Evolutionary conservation across 2,888 invertebrate species (phyloP).

Genomic region (Ptycholaimellus sp.): DNA sequence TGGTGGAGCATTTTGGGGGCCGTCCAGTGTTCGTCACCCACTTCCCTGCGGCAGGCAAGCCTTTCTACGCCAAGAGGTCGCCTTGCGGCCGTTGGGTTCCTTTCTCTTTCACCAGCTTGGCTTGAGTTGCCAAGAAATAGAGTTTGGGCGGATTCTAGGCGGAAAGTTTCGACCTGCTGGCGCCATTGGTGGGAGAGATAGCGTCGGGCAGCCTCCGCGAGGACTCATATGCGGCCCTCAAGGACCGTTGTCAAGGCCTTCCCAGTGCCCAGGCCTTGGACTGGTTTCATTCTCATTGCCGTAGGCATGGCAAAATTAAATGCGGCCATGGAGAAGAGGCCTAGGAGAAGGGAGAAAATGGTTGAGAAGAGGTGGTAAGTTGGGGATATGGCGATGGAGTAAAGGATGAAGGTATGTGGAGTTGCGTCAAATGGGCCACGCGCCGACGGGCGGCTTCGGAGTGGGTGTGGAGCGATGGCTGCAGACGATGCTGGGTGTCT

Average conservation of each 20-base stretch:
- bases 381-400: no score
- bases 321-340: no score
- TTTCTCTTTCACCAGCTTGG: neutral
- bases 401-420: slow-evolving; percentile 50
- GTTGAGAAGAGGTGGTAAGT: no score
- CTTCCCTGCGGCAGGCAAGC: slow-evolving; percentile 60
- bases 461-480: slow-evolving; percentile 71
- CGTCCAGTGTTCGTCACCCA: slow-evolving; percentile 59
- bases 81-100: neutral
- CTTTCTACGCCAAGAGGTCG: slow-evolving; percentile 54
- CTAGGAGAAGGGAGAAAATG: no score
- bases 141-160: slow-evolving; percentile 13
- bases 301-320: no score
- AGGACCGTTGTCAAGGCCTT: slow-evolving; percentile 32
- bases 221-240: slow-evolving; percentile 42
- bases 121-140: no score
- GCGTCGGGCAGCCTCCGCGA: slow-evolving; percentile 80
- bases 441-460: slow-evolving; percentile 74
- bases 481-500: slow-evolving; percentile 53
- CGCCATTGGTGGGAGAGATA: slow-evolving; percentile 67
- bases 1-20: slow-evolving; percentile 46
- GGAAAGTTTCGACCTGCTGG: slow-evolving; percentile 49
- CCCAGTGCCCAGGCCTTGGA: no score
- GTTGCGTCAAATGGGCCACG: slow-evolving; percentile 56
- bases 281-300: no score